Evolutionary conservation across 1,140 invertebrate genomes (phyloP).

Genomic region (Diabrotica undecimpunctata): DNA sequence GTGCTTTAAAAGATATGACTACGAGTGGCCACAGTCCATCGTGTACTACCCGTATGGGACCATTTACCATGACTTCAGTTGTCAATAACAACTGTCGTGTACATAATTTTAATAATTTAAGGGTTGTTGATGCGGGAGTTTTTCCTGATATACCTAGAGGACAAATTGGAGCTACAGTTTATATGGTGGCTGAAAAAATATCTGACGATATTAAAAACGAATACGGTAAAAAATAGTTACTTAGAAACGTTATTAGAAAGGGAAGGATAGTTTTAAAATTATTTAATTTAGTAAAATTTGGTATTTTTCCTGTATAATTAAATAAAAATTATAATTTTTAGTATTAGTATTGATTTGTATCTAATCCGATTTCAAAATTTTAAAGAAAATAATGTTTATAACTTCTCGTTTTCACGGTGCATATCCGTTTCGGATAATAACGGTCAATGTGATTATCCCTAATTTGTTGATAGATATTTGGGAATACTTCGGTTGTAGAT

Average conservation of each 20-base stretch:
- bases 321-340: too few species aligned
- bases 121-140: conserved; percentile 48
- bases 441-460: too few species aligned
- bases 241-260: not conserved
- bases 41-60: conserved; percentile 51
- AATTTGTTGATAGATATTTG: too few species aligned
- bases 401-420: too few species aligned
- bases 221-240: not conserved
- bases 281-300: too few species aligned
- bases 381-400: too few species aligned
- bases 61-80: conserved; percentile 47
- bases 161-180: conserved; percentile 48
- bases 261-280: not conserved
- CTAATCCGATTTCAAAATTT: too few species aligned
- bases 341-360: too few species aligned
- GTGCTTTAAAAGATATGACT: not conserved
- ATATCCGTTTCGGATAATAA: too few species aligned
- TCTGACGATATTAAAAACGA: conserved; percentile 39
- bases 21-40: not conserved
- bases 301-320: too few species aligned
- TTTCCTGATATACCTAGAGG: conserved; percentile 46
- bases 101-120: conserved; percentile 45
- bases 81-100: conserved; percentile 48
- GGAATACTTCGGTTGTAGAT: too few species aligned
- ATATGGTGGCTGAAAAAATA: conserved; percentile 56